Base-by-base conservation (phyloP, 2,797 vertebrate species). In the Monodelphis domestica region DNA sequence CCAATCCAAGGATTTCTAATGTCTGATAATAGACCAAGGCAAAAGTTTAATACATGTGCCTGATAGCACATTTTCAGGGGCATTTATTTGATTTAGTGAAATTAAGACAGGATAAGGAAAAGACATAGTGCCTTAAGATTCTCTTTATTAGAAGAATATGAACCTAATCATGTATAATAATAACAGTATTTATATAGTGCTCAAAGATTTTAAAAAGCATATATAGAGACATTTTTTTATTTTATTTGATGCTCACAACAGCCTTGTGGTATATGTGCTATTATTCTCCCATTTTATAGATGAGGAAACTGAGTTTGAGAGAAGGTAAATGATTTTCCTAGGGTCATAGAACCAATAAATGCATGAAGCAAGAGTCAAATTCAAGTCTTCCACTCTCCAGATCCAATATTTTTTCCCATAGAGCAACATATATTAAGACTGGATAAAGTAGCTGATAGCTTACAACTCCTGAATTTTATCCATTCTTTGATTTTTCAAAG, bases 21-120 rank as follows among this genome's bases (percentile, higher is more conserved):
- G 92, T 84, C 93, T 97, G 96, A 91, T 91, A 96, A 94, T 92
- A 90, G 92, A 53, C 70, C 50, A 50, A 87, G 52, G 55, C 12
- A 89, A 84, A 90, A 87, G 94, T 96, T 91, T 78, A 56, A 97
- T 56, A 54, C 30, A 87, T 28, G 51, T 38, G 93, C 70, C 87
- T 53, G 24, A 12, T 14, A 26, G 52, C 53, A 84, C 91, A 63
- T 70, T 92, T 95, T 94, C 95, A n/a, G 90, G 90, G 89, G 59
- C 91, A 12, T 91, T 21, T 93, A n/a, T 95, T 95, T 90, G 11
- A 94, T 91, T 94, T 94, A 88, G 91, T n/a, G 59, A 5, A 91
- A 55, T 93, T 94, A 87, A 51, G 89, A 91, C 63, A 38, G 5
- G 63, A 78, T 45, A 78, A 17, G 15, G 45, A 78, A 78, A 9